These are phyloP conservation scores for Adelosebastes latens DNA, from an alignment of 2,797 vertebrate species.

Conservation along the genomic window DNA sequence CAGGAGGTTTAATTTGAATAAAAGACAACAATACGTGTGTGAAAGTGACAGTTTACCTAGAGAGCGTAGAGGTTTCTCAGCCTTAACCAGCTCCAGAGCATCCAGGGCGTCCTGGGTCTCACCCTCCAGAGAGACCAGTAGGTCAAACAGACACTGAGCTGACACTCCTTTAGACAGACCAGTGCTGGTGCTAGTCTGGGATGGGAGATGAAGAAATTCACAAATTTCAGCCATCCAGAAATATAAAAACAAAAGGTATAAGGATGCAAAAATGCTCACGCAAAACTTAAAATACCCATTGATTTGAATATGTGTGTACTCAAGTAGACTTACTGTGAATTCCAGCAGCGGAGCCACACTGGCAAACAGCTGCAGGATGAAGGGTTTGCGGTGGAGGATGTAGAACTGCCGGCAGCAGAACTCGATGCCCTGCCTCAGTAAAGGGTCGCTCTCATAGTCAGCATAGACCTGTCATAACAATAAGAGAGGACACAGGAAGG, in stretches of 20 bases:
- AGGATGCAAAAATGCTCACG: not conserved
- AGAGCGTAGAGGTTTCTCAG: conserved; percentile 96
- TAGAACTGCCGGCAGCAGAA: conserved; percentile 98
- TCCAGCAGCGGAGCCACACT: conserved; percentile 97
- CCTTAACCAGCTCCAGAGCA: conserved; percentile 95
- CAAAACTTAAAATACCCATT: not conserved
- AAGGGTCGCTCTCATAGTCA: conserved; percentile 96
- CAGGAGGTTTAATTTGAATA: not conserved
- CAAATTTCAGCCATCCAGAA: not conserved
- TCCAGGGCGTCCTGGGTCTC: conserved; percentile 94
- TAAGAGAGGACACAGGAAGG: not conserved
- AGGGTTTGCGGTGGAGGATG: conserved; percentile 95
- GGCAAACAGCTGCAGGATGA: conserved; percentile 95
- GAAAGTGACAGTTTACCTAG: conserved; percentile 84
- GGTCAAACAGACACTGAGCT: conserved; percentile 96
- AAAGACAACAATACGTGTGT: not conserved
- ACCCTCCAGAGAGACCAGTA: conserved; percentile 94
- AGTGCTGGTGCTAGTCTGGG: conserved; percentile 84
- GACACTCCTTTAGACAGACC: conserved; percentile 94
- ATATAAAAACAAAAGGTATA: not conserved
- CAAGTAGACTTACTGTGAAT: conserved; percentile 88
- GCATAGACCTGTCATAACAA: conserved; percentile 88
- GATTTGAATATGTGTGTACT: not conserved
- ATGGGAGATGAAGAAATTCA: not conserved
- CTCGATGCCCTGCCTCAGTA: conserved; percentile 93